Evolutionary conservation across 2,113 vertebrate genomes (phyloP).

Genomic region (Psophia crepitans): DNA sequence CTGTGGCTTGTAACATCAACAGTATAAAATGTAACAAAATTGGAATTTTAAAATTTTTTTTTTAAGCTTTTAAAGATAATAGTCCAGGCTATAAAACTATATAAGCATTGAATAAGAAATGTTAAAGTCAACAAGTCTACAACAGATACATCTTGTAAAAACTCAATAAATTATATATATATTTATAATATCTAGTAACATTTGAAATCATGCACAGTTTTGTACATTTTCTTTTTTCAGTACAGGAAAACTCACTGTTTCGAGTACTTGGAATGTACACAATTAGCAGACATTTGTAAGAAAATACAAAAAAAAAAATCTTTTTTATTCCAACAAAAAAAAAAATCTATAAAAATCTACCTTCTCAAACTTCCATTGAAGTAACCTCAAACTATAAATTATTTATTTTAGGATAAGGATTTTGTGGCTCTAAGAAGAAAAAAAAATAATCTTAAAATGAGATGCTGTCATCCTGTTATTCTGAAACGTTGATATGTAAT

Average conservation of each 20-base stretch:
- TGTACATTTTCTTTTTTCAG: conserved; percentile 63
- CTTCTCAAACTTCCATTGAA: conserved; percentile 54
- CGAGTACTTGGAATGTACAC: conserved; percentile 71
- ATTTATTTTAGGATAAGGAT: conserved; percentile 57
- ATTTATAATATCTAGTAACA: conserved; percentile 78
- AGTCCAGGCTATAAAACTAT: conserved; percentile 73
- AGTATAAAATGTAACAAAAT: conserved; percentile 72
- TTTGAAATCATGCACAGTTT: conserved; percentile 68
- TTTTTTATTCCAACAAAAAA: conserved; percentile 64
- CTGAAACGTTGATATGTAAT: conserved; percentile 10
- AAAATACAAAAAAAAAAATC: conserved; percentile 72
- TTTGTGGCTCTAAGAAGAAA: conserved; percentile 46
- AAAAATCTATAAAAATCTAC: conserved; percentile 73
- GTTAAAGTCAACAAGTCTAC: conserved; percentile 79
- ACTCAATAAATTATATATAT: conserved; percentile 85
- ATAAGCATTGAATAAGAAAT: conserved; percentile 79
- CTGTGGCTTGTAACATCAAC: conserved; percentile 72
- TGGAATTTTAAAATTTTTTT: conserved; percentile 42
- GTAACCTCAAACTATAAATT: conserved; percentile 70
- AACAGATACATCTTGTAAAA: conserved; percentile 79
- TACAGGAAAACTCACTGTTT: conserved; percentile 46
- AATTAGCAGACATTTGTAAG: conserved; percentile 74
- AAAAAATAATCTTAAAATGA: conserved; percentile 8
- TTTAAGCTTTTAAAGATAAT: conserved; percentile 74
- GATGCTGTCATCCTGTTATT: conserved; percentile 41